phyloP scores from a whole-genome alignment of 2,797 vertebrate species.

The Scolopax rusticola region DNA sequence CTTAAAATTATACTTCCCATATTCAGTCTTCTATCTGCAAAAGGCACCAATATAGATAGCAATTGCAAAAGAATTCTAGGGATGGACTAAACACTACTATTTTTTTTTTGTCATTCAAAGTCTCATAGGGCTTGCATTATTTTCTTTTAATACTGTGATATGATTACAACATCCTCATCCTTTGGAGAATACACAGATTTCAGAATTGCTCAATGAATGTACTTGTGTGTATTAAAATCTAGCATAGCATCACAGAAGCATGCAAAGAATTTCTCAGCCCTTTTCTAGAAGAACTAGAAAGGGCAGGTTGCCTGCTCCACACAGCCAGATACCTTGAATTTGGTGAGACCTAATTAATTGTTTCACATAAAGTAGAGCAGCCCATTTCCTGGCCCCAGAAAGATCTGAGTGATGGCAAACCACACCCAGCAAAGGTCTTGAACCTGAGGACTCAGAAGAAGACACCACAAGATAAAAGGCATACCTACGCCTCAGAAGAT shows the following conservation, averaged over 20 bases:
- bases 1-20: background rate
- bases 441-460: background rate
- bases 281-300: background rate
- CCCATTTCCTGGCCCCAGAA: background rate
- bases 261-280: background rate
- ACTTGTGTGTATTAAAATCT: background rate
- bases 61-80: background rate
- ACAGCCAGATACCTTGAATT: background rate
- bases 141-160: background rate
- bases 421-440: background rate
- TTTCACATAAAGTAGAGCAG: conserved; percentile 5
- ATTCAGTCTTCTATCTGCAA: background rate
- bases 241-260: background rate
- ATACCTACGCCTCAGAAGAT: background rate
- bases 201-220: background rate
- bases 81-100: background rate
- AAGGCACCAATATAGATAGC: background rate
- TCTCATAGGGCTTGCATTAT: background rate
- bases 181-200: background rate
- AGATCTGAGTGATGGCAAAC: background rate
- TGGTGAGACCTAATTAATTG: background rate
- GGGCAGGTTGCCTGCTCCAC: background rate
- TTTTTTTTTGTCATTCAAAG: background rate
- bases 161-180: background rate
- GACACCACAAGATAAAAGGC: background rate